A percentile compares a stretch with the other conserved stretches of the same genome.
Evolutionary conservation across 2,888 invertebrate species (phyloP).

Genomic region (Cacoxenus indagator): DNA sequence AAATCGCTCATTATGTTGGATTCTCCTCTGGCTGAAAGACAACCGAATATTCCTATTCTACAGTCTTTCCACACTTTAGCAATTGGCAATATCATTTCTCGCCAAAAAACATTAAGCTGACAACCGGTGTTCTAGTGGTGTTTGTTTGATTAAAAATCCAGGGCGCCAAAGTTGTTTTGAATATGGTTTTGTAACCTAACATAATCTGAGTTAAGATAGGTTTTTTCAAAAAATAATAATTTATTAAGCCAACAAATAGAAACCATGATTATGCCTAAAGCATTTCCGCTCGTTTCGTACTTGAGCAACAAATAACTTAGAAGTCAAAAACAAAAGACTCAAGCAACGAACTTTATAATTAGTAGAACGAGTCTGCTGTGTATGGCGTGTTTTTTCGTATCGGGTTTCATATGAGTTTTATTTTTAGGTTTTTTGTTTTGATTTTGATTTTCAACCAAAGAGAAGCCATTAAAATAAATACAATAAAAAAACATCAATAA

Average conservation of each 20-base stretch:
- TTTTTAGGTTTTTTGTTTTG: conserved; percentile 10
- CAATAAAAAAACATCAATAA: background rate
- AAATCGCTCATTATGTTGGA: no score
- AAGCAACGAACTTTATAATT: conserved; percentile 33
- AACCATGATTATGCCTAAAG: background rate
- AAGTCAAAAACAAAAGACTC: conserved; percentile 41
- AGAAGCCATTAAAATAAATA: background rate
- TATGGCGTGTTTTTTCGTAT: background rate
- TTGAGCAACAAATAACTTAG: conserved; percentile 25
- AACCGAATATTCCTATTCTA: no score
- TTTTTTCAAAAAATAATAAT: background rate
- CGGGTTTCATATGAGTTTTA: background rate
- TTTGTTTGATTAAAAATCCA: no score
- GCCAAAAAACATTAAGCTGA: no score
- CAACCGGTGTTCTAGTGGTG: no score
- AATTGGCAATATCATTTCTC: no score
- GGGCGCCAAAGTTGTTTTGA: no score
- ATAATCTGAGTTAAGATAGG: no score
- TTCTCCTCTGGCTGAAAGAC: no score
- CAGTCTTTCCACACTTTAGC: no score
- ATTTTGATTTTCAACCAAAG: background rate
- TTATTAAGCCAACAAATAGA: background rate
- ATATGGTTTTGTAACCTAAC: no score
- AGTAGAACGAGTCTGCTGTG: background rate
- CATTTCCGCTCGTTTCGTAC: background rate